Conservation (phyloP, 2,888 invertebrate genomes). For the Drosophila mimetica region DNA sequence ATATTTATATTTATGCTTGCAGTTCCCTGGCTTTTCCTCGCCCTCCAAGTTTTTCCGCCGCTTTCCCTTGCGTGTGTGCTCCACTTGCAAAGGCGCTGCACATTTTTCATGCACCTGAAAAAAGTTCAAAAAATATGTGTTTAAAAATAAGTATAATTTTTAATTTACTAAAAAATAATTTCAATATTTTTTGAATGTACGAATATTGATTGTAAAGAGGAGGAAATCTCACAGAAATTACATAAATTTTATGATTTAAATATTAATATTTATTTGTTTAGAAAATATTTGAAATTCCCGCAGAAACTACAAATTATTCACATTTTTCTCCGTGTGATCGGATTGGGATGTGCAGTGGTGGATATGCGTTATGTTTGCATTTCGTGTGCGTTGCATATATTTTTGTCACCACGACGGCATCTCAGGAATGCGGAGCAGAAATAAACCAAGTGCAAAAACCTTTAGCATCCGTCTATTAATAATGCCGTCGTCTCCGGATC, state of each 20-base stretch:
- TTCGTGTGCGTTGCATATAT: slow-evolving; percentile 32
- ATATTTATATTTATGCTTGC: slow-evolving; percentile 57
- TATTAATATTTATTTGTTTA: too few species aligned
- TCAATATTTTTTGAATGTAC: slow-evolving; percentile 10
- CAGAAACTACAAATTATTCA: too few species aligned
- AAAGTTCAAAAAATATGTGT: background rate
- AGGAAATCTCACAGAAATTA: too few species aligned
- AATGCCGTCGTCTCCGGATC: slow-evolving; percentile 30
- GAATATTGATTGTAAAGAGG: too few species aligned
- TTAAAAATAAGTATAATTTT: background rate
- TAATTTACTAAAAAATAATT: background rate
- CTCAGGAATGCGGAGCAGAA: slow-evolving; percentile 71
- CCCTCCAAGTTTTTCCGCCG: slow-evolving; percentile 4
- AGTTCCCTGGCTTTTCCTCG: slow-evolving; percentile 15
- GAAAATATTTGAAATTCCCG: too few species aligned
- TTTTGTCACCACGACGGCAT: slow-evolving; percentile 60
- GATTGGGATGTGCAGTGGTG: slow-evolving; percentile 10
- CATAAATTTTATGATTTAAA: too few species aligned
- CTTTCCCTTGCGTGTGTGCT: slow-evolving; percentile 45
- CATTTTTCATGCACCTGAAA: slow-evolving; percentile 38
- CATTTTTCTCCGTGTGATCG: slow-evolving; percentile 4
- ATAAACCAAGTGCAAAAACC: slow-evolving; percentile 80
- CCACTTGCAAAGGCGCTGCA: slow-evolving; percentile 52
- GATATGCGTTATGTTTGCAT: slow-evolving; percentile 19
- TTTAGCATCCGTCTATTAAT: slow-evolving; percentile 53